Evolutionary conservation across 1,140 invertebrate species (phyloP).

Genomic region (Leucophenga varia): DNA sequence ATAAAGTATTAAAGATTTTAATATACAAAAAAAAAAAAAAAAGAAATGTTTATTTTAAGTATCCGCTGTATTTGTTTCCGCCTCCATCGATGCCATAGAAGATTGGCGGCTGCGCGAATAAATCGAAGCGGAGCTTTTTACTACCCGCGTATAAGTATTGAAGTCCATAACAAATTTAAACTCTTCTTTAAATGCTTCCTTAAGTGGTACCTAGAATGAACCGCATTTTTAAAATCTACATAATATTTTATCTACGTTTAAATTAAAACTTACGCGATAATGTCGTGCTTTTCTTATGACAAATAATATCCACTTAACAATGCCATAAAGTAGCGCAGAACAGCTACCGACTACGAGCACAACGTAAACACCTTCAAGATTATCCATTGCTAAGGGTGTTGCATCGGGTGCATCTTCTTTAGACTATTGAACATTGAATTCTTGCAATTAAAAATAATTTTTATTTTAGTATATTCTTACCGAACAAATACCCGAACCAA

Average conservation of each 20-base stretch:
- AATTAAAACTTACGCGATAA: slow-evolving; percentile 33
- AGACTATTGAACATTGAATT: slow-evolving; percentile 15
- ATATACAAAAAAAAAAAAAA: slow-evolving; percentile 23
- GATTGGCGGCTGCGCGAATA: slow-evolving; percentile 46
- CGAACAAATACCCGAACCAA: slow-evolving; percentile 73
- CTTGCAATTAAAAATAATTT: too few species aligned
- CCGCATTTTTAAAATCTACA: slow-evolving; percentile 8
- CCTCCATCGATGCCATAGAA: slow-evolving; percentile 32
- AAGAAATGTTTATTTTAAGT: slow-evolving; percentile 10
- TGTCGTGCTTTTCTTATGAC: slow-evolving; percentile 39
- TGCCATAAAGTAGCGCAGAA: slow-evolving; percentile 53
- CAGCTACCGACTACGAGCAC: slow-evolving; percentile 63
- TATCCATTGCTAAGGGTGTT: slow-evolving; percentile 59
- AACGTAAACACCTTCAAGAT: slow-evolving; percentile 74
- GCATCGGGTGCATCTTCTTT: slow-evolving; percentile 42
- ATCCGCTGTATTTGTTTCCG: slow-evolving; percentile 11
- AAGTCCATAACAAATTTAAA: slow-evolving; percentile 74
- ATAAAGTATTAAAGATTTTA: slow-evolving; percentile 5
- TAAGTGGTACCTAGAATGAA: slow-evolving; percentile 63
- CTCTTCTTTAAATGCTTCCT: slow-evolving; percentile 69
- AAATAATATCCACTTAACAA: slow-evolving; percentile 50
- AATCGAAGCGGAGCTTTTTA: slow-evolving; percentile 47
- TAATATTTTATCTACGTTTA: not conserved
- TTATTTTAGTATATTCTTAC: slow-evolving; percentile 54
- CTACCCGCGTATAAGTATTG: slow-evolving; percentile 70